Percentiles rank a stretch among this genome's conserved stretches.
Conservation (phyloP, 2,113 vertebrate genomes). For the Labeo catla region DNA sequence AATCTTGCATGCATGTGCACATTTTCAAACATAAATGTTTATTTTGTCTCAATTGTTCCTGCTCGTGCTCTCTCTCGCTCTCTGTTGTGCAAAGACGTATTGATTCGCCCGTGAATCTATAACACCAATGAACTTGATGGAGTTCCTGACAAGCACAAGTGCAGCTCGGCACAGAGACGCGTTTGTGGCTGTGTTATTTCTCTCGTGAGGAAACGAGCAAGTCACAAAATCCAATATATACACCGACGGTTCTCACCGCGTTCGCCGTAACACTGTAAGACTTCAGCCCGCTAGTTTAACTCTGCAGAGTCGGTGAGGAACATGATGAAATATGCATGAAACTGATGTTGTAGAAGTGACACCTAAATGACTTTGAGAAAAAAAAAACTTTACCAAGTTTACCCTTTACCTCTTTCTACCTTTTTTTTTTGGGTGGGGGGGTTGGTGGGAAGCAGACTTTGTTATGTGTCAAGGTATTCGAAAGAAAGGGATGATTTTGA, state of each 20-base stretch:
- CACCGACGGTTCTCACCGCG: not conserved
- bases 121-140: constrained; percentile 45
- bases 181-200: constrained; percentile 28
- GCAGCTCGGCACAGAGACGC: constrained; percentile 20
- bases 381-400: constrained; percentile 34
- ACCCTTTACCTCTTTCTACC: constrained; percentile 31
- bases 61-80: constrained; percentile 11
- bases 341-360: constrained; percentile 51
- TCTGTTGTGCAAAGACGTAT: constrained; percentile 44
- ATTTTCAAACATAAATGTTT: constrained; percentile 46
- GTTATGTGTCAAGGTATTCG: constrained; percentile 49
- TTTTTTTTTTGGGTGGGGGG: constrained; percentile 10
- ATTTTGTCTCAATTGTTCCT: constrained; percentile 39
- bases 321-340: constrained; percentile 61
- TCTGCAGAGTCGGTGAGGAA: constrained; percentile 26
- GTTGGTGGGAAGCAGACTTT: constrained; percentile 41
- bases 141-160: constrained; percentile 45
- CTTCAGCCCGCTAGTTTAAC: constrained; percentile 19
- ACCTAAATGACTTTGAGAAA: constrained; percentile 57
- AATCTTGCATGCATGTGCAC: constrained; percentile 39
- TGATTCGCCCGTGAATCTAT: constrained; percentile 35
- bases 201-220: constrained; percentile 34
- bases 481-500: constrained; percentile 48
- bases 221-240: constrained; percentile 34
- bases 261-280: constrained; percentile 6